A percentile compares a stretch with the other conserved stretches of the same genome.
These are phyloP conservation scores for Ptiloglossa arizonensis DNA, from an alignment of 1,140 invertebrate genomes.

Conservation along the genomic window DNA sequence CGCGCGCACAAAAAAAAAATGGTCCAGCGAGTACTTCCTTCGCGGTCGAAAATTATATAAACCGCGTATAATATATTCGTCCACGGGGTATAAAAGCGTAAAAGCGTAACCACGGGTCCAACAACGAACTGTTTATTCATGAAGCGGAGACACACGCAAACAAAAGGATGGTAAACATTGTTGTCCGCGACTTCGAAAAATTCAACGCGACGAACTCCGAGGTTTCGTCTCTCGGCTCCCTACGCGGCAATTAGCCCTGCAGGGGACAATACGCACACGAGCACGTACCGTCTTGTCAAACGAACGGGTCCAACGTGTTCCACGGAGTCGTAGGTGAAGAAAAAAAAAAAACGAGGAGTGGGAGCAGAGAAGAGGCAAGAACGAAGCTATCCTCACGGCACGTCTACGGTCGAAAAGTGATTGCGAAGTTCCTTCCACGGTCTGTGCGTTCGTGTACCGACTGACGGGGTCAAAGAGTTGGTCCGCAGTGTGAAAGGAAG, in stretches of 20 bases:
- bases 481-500: constrained; percentile 35
- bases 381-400: constrained; percentile 31
- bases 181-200: background rate
- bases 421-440: constrained; percentile 59
- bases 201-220: background rate
- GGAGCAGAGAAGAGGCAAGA: background rate
- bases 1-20: too few species aligned
- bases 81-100: too few species aligned
- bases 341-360: background rate
- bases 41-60: too few species aligned
- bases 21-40: too few species aligned
- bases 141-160: too few species aligned
- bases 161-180: background rate
- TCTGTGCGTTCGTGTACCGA: constrained; percentile 64
- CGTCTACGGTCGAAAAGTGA: constrained; percentile 53
- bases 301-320: background rate
- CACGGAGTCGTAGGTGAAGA: background rate
- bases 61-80: too few species aligned
- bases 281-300: background rate
- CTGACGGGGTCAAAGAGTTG: constrained; percentile 62
- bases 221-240: background rate
- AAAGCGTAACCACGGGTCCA: too few species aligned
- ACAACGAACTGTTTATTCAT: too few species aligned
- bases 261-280: background rate
- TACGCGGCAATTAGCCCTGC: background rate